Evolutionary conservation across 2,113 vertebrate genomes (phyloP), one percentile per base, ranked within the genome.

Genomic region (Notothenia rossii): DNA sequence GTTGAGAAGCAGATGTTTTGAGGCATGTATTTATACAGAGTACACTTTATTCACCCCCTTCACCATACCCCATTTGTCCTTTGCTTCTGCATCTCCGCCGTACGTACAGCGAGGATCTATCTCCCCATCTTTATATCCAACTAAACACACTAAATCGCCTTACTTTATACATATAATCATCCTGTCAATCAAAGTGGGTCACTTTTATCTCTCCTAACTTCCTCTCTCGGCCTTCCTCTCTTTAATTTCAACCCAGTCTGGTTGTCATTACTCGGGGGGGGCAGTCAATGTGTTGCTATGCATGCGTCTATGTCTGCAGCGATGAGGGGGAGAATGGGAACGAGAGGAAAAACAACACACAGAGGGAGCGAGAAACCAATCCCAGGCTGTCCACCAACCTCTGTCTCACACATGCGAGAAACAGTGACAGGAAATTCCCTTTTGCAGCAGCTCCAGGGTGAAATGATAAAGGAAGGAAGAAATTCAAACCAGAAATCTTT

Each of bases 391-490:
- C 86, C 89, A 93, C 81, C 90, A 90, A 82, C 84, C 91, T 94
- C 94, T 94, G 94, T 93, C 92, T 94, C 91, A 94, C 95, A 95
- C 92, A 95, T 95, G 94, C 90, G 66, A 91, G 87, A 83, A 93
- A 94, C 90, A 92, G 90, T 91, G 94, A 94, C 95, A 95, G 94
- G 94, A 95, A 95, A 95, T 96, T 94, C 94, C 85, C 92, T 81
- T 88, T 94, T 66, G 91, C 92, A 92, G 90, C 92, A 90, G 94
- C 93, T 95, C 89, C 90, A 92, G 94, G 94, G 91, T 93, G 90
- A 95, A 95, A 94, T 87, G 92, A 95, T 94, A 94, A 89, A 92
- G 91, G 91, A 94, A 90, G 92, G 87, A 91, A 91, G 89, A 93
- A 90, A 95, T 93, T 80, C 91, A 91, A 94, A 94, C 90, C 93